Evolutionary conservation across 53 echinoderm and acorn worm genomes (phyloP).

Genomic region (Crossaster papposus): DNA sequence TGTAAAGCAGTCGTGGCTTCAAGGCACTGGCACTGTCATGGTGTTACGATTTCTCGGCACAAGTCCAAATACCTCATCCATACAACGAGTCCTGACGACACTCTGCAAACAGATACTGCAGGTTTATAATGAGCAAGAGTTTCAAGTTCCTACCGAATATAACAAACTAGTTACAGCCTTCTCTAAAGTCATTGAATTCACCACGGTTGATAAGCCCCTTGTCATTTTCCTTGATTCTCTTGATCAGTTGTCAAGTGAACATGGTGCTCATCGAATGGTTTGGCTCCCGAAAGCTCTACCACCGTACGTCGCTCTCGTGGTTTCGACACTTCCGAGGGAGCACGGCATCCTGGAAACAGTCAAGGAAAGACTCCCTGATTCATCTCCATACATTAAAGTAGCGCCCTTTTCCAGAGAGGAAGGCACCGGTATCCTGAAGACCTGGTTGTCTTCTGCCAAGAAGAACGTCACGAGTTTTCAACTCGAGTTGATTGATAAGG

Average conservation of each 20-base stretch:
- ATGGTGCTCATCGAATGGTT: conserved; percentile 61
- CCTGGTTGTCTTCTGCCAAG: conserved; percentile 38
- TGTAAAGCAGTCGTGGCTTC: conserved; percentile 21
- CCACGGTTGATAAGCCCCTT: conserved; percentile 52
- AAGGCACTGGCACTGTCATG: neutral
- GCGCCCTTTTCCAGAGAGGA: conserved; percentile 36
- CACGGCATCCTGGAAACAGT: conserved; percentile 54
- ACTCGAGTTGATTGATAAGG: conserved; percentile 28
- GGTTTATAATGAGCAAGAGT: conserved; percentile 36
- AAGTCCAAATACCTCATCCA: conserved; percentile 44
- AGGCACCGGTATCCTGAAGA: conserved; percentile 6
- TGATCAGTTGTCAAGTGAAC: conserved; percentile 59
- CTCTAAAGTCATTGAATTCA: conserved; percentile 3
- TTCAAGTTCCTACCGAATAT: conserved; percentile 55
- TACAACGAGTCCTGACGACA: conserved; percentile 30
- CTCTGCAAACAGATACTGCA: conserved; percentile 54
- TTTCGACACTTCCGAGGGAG: conserved; percentile 57
- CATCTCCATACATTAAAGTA: conserved; percentile 20
- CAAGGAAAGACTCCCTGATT: conserved; percentile 18
- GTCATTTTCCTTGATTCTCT: conserved; percentile 62
- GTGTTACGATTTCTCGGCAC: conserved; percentile 65
- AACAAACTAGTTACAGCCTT: conserved; percentile 45
- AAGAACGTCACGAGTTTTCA: conserved; percentile 38
- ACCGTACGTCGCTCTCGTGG: conserved; percentile 42
- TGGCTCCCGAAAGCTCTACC: conserved; percentile 64